phyloP scores from a whole-genome alignment of 2,888 invertebrate species.

The Tethea ocularis region DNA sequence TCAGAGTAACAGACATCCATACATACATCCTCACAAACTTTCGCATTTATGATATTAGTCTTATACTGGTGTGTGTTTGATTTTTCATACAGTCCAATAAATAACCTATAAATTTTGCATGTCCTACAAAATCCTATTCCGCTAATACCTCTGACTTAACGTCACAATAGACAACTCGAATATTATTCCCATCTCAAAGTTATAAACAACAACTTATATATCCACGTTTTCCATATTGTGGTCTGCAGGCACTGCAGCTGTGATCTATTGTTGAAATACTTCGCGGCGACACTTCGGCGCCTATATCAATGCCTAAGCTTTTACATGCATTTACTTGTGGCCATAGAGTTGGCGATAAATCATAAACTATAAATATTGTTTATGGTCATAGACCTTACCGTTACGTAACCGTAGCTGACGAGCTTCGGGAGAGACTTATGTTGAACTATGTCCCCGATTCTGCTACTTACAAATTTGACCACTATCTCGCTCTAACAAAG shows the following conservation, averaged over 20 bases:
- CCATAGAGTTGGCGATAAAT: conserved; percentile 5
- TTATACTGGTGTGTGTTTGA: no score
- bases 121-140: neutral
- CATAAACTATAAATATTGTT: conserved; percentile 3
- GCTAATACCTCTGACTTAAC: neutral
- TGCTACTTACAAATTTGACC: no score
- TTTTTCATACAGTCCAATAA: no score
- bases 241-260: conserved; percentile 8
- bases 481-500: no score
- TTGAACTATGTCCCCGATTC: no score
- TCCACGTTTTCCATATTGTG: conserved; percentile 8
- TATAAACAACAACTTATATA: neutral
- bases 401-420: neutral
- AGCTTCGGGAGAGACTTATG: neutral
- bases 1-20: no score
- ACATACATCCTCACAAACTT: no score
- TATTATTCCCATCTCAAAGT: neutral
- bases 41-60: no score
- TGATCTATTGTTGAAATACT: conserved; percentile 14
- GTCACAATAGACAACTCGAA: neutral
- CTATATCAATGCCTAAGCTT: conserved; percentile 7
- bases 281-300: conserved; percentile 14
- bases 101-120: no score
- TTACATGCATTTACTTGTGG: conserved; percentile 6
- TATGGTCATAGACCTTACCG: neutral